Percentiles rank a stretch among this genome's conserved stretches.
Evolutionary conservation across 2,797 vertebrate genomes (phyloP).

Genomic region (Ctenopoma kingsleyae): DNA sequence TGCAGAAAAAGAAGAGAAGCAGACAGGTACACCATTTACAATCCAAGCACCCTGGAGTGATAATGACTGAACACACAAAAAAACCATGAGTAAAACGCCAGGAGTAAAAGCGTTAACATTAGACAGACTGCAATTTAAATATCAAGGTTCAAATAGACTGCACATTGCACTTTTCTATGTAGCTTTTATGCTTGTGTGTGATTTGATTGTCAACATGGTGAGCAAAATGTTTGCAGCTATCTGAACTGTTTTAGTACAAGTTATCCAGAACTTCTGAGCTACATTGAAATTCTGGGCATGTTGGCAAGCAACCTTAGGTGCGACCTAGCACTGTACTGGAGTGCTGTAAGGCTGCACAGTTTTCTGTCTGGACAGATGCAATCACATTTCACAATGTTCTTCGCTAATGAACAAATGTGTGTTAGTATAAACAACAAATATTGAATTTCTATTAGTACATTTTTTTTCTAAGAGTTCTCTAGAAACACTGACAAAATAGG

Average conservation of each 20-base stretch:
- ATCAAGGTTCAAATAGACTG: not conserved
- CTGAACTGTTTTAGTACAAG: not conserved
- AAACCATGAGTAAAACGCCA: not conserved
- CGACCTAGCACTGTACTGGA: not conserved
- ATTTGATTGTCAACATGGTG: too few relatives aligned
- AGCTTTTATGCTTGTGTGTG: not conserved
- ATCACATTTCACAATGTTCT: not conserved
- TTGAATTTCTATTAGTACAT: too few relatives aligned
- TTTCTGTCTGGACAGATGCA: not conserved
- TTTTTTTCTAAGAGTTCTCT: not conserved
- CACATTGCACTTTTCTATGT: not conserved
- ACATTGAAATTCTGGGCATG: not conserved
- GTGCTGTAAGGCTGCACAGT: too few relatives aligned
- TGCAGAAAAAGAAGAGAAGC: not conserved
- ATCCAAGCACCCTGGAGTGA: not conserved
- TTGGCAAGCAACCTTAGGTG: not conserved
- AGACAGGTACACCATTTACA: not conserved
- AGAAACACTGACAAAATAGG: not conserved
- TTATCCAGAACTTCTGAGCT: not conserved
- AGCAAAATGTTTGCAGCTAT: too few relatives aligned
- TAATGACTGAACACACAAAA: not conserved
- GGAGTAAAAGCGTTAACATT: not conserved
- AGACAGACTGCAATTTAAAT: not conserved
- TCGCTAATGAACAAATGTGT: too few relatives aligned
- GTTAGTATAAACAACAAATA: too few relatives aligned